Evolutionary conservation across 2,888 invertebrate genomes (phyloP).

Genomic region (Stenotaenia linearis): DNA sequence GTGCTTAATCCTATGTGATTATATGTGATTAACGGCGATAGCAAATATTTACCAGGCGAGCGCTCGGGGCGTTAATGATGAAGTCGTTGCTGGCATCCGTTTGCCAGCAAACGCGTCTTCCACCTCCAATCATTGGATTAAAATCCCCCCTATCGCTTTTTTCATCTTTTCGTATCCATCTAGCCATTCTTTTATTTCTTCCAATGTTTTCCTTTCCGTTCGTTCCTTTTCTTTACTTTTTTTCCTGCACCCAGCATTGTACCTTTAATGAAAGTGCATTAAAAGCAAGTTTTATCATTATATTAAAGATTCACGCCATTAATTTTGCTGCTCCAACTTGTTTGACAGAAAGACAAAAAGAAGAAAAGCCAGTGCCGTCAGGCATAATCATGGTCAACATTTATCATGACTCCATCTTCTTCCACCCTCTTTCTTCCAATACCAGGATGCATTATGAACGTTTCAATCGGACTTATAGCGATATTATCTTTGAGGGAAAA

Average conservation of each 20-base stretch:
- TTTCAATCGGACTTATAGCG: background rate
- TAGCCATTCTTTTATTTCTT: background rate
- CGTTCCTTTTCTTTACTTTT: background rate
- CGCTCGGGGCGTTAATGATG: slow-evolving; percentile 17
- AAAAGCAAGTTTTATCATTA: background rate
- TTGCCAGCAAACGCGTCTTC: background rate
- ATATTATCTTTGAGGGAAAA: slow-evolving; percentile 1
- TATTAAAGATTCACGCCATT: slow-evolving; percentile 1
- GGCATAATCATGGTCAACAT: slow-evolving; percentile 10
- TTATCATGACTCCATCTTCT: background rate
- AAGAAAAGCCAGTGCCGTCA: slow-evolving; percentile 13
- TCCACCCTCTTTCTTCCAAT: background rate
- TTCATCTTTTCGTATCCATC: background rate
- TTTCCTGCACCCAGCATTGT: too few relatives aligned
- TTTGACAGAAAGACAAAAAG: slow-evolving; percentile 21
- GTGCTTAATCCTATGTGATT: slow-evolving; percentile 19
- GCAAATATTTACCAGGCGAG: slow-evolving; percentile 21
- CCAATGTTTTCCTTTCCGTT: background rate
- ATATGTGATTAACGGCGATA: slow-evolving; percentile 21
- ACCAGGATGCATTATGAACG: background rate
- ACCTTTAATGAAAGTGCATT: background rate
- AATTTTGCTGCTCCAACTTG: background rate
- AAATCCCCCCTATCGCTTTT: slow-evolving; percentile 19
- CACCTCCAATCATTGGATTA: slow-evolving; percentile 24
- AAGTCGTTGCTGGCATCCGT: slow-evolving; percentile 24